Conservation (phyloP, 2,888 invertebrate genomes). For the Catocala sponsa region DNA sequence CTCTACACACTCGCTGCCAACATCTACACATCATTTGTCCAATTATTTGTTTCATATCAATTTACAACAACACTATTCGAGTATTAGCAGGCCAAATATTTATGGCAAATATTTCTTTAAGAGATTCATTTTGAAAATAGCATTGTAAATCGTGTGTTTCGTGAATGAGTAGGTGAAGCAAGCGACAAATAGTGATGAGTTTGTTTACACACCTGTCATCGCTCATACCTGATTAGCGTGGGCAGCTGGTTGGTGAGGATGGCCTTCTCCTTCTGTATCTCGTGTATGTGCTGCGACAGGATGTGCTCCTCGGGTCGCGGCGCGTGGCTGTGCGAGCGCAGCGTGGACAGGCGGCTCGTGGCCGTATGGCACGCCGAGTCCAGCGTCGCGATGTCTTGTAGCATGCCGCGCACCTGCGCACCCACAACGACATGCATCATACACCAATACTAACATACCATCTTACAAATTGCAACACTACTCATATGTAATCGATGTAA, state of each 20-base stretch:
- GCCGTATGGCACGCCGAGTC: slow-evolving; percentile 96
- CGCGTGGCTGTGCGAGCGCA: slow-evolving; percentile 86
- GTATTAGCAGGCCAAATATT: too few species aligned
- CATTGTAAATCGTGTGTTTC: too few species aligned
- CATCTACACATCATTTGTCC: too few species aligned
- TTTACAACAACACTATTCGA: too few species aligned
- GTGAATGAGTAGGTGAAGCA: not conserved
- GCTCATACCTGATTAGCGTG: slow-evolving; percentile 88
- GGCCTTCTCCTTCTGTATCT: slow-evolving; percentile 94
- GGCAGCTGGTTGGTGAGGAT: slow-evolving; percentile 93
- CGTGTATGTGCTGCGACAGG: slow-evolving; percentile 93
- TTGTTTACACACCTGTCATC: not conserved
- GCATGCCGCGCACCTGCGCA: slow-evolving; percentile 92
- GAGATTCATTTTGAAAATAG: too few species aligned
- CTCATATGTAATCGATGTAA: too few species aligned
- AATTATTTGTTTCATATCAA: too few species aligned
- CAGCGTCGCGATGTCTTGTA: slow-evolving; percentile 96
- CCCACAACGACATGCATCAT: slow-evolving; percentile 39
- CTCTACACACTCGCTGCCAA: too few species aligned
- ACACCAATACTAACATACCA: not conserved
- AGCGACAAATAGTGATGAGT: slow-evolving; percentile 2
- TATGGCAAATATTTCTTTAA: too few species aligned
- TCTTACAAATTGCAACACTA: not conserved
- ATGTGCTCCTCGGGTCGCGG: slow-evolving; percentile 92
- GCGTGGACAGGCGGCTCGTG: slow-evolving; percentile 92